Evolutionary conservation across 2,888 invertebrate genomes (phyloP).

Genomic region (Limnephilus lunatus): DNA sequence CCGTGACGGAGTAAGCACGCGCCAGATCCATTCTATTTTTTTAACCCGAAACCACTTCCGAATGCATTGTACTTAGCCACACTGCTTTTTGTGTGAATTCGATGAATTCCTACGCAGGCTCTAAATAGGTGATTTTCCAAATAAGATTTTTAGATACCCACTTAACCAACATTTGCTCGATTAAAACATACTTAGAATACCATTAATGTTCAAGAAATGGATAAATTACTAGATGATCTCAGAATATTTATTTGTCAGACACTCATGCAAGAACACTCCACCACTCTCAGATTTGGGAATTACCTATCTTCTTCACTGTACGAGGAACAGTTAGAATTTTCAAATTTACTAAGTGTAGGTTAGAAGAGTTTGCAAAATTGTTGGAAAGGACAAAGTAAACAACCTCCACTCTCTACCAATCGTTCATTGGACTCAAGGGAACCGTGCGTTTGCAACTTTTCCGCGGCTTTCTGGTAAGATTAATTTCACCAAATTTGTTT

Average conservation of each 20-base stretch:
- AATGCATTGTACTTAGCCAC: conserved; percentile 14
- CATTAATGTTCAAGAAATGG: not conserved
- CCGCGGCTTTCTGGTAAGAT: not conserved
- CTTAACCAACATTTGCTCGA: not conserved
- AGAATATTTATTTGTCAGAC: not conserved
- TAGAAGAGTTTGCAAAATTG: not conserved
- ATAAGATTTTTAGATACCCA: not conserved
- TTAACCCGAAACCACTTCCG: conserved; percentile 6
- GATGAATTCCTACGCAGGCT: not conserved
- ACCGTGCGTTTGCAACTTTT: not conserved
- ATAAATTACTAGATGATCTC: not conserved
- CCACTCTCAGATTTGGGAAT: not conserved
- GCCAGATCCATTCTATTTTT: conserved; percentile 18
- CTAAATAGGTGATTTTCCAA: not conserved
- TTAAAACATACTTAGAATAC: not conserved
- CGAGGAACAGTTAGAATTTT: no score
- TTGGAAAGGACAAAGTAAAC: not conserved
- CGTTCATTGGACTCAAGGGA: not conserved
- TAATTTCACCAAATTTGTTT: not conserved
- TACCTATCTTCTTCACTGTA: no score
- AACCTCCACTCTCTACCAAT: not conserved
- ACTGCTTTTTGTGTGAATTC: not conserved
- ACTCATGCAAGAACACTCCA: not conserved
- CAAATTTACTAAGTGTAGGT: not conserved
- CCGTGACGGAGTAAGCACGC: conserved; percentile 32